Conservation (phyloP, 2,888 invertebrate species). For the Anorthoa munda region DNA sequence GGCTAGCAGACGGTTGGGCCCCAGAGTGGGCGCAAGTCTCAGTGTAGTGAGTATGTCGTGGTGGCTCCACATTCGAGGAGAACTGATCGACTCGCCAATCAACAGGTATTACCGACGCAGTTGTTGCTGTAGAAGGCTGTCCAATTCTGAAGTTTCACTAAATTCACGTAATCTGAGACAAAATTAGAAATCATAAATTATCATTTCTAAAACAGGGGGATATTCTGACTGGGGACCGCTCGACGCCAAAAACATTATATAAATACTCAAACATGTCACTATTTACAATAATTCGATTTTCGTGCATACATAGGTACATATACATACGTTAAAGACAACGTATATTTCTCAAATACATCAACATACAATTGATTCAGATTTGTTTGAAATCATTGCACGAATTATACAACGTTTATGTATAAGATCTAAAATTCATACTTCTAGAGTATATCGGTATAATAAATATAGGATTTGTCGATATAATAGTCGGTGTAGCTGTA, state of each 20-base stretch:
- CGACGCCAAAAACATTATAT: slow-evolving; percentile 34
- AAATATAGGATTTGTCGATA: slow-evolving; percentile 60
- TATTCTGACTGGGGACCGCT: slow-evolving; percentile 41
- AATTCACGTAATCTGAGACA: slow-evolving; percentile 69
- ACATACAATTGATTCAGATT: slow-evolving; percentile 39
- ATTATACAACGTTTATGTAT: slow-evolving; percentile 42
- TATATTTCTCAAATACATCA: slow-evolving; percentile 46
- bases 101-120: slow-evolving; percentile 66
- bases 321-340: slow-evolving; percentile 18
- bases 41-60: neutral
- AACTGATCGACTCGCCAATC: slow-evolving; percentile 49
- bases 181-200: slow-evolving; percentile 65
- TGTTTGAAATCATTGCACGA: slow-evolving; percentile 50
- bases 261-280: slow-evolving; percentile 45
- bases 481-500: slow-evolving; percentile 38
- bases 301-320: slow-evolving; percentile 33
- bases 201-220: slow-evolving; percentile 63
- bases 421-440: slow-evolving; percentile 59
- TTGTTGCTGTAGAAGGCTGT: slow-evolving; percentile 66
- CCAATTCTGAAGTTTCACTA: slow-evolving; percentile 68
- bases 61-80: slow-evolving; percentile 42
- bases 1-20: slow-evolving; percentile 43
- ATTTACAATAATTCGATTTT: slow-evolving; percentile 62
- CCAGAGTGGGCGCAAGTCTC: slow-evolving; percentile 49
- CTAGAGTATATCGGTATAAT: slow-evolving; percentile 58